Evolutionary conservation across 1,140 invertebrate species (phyloP).

Genomic region (Bombus fervidus): DNA sequence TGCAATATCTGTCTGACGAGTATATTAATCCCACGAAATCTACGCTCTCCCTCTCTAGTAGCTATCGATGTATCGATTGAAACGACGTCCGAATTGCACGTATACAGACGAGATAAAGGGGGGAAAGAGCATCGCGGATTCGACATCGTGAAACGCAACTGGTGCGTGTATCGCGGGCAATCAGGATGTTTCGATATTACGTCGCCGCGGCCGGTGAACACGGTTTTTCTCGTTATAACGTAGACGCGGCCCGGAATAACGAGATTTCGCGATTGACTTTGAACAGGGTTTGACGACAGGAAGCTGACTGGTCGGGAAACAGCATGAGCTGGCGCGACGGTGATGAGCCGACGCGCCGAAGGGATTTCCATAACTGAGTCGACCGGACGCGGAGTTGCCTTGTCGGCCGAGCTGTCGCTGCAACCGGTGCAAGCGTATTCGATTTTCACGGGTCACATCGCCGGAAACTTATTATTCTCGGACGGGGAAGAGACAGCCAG

Average conservation of each 20-base stretch:
- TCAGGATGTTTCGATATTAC: slow-evolving; percentile 37
- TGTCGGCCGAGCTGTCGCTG: slow-evolving; percentile 80
- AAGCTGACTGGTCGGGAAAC: slow-evolving; percentile 48
- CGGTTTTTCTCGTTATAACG: slow-evolving; percentile 65
- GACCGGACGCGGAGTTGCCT: slow-evolving; percentile 77
- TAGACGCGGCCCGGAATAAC: slow-evolving; percentile 54
- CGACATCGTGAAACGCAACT: background rate
- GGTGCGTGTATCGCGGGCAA: slow-evolving; percentile 32
- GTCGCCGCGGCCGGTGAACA: slow-evolving; percentile 23
- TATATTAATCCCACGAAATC: background rate
- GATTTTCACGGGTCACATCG: slow-evolving; percentile 78
- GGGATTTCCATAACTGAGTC: slow-evolving; percentile 78
- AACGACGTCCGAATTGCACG: background rate
- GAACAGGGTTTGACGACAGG: slow-evolving; percentile 55
- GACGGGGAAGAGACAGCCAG: slow-evolving; percentile 28
- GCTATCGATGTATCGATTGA: background rate
- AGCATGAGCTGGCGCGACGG: slow-evolving; percentile 41
- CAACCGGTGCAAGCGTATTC: slow-evolving; percentile 78
- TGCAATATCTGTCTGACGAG: background rate
- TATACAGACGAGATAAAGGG: background rate
- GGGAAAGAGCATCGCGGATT: background rate
- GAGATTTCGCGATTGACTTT: slow-evolving; percentile 65
- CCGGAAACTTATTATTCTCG: slow-evolving; percentile 78
- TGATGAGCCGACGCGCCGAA: slow-evolving; percentile 72
- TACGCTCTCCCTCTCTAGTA: background rate